Evolutionary conservation across 1,140 invertebrate genomes (phyloP), one percentile per base, ranked within the genome.

Genomic region (Chironomus striatipennis): DNA sequence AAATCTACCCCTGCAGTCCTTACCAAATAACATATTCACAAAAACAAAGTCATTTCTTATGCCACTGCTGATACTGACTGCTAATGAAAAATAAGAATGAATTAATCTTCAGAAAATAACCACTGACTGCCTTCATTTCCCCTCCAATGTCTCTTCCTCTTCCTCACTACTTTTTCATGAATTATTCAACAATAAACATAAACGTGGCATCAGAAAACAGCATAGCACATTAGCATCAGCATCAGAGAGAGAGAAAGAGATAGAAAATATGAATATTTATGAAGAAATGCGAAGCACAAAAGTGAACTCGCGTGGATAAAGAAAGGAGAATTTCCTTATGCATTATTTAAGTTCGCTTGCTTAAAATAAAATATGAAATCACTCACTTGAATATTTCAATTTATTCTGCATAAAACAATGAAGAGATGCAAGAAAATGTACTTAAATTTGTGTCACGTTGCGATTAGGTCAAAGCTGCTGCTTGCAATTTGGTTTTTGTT

Each of bases 111-210:
- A 34, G 5, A 34, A 34, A 34, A 34, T 34, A 34, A 34, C 24
- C 24, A 34, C 24, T 34, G 24, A 34, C 24, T 34, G 24, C 24
- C 24, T 34, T 5, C 24, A 34, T 2, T n/a, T n/a, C n/a, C 24
- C 24, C 24, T 34, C 24, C 24, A 34, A 34, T n/a, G n/a, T n/a
- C 24, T 34, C 24, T 34, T 34, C 24, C 24, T 4, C 43, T 47
- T 9, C 43, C 43, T 47, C 43, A n/a, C 47, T 57, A n/a, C 15
- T 15, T n/a, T 57, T 57, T 57, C 47, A 57, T 57, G 47, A 57
- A 57, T 57, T 57, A 57, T 57, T 57, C 47, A 57, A 57, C 47
- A 57, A 57, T 12, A 57, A 57, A 57, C 47, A n/a, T n/a, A 57
- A 57, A 57, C 47, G 47, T 57, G 47, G 47, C 47, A 57, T 57